A percentile compares a stretch with the other conserved stretches of the same genome.
Conservation (phyloP, 2,797 vertebrate species). For the Lithobates sylvaticus region DNA sequence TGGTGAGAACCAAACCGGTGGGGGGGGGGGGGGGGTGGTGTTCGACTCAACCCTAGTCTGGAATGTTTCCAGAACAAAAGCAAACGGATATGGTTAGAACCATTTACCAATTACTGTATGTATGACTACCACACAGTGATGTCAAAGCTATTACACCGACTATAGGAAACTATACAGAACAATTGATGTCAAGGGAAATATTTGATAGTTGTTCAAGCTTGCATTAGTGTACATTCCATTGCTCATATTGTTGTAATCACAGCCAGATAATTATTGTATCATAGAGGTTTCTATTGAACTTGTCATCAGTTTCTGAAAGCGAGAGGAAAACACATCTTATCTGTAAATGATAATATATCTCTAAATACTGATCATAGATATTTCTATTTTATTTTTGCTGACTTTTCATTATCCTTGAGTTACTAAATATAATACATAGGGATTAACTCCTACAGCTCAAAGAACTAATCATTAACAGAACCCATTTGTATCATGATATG, state of each 20-base stretch:
- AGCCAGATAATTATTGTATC: not conserved
- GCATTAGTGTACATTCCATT: not conserved
- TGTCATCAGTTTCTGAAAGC: not conserved
- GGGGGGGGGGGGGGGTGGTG: no score
- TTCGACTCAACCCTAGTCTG: no score
- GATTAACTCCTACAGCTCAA: not conserved
- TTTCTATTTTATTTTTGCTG: not conserved
- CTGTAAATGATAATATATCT: not conserved
- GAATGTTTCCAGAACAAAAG: no score
- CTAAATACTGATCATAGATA: not conserved
- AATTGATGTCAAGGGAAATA: not conserved
- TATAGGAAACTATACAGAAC: not conserved
- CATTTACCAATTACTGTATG: no score
- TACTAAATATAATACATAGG: not conserved
- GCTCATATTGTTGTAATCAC: not conserved
- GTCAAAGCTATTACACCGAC: not conserved
- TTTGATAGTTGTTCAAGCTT: not conserved
- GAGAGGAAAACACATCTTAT: not conserved
- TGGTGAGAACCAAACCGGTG: no score
- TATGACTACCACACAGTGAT: no score
- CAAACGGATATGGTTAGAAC: no score
- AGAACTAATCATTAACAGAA: not conserved
- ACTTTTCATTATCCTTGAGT: not conserved
- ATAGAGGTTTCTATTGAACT: not conserved
- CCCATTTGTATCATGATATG: not conserved